Conservation (phyloP, 2,113 vertebrate species). For the Struthidea cinerea region DNA sequence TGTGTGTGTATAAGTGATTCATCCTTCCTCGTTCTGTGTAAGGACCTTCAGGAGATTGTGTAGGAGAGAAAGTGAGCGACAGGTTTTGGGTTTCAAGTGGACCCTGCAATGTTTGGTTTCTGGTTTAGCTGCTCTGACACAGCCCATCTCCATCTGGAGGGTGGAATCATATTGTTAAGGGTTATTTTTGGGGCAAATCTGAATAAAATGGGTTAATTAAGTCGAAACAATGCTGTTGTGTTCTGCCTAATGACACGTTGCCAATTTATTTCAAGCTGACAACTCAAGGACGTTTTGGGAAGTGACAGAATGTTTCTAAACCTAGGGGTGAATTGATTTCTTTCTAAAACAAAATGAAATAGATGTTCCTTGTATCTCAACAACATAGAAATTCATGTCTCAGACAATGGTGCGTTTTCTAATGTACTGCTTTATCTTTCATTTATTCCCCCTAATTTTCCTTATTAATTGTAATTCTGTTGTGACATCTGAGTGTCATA, state of each 20-base stretch:
- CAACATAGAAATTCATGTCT: background rate
- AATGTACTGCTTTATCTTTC: background rate
- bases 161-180: background rate
- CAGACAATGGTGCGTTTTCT: background rate
- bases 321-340: constrained; percentile 4
- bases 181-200: constrained; percentile 32
- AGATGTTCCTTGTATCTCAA: background rate
- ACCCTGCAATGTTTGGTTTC: background rate
- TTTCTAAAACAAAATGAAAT: background rate
- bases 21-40: background rate
- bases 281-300: constrained; percentile 36
- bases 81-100: background rate
- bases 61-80: fast-evolving
- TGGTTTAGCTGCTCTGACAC: background rate
- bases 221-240: background rate
- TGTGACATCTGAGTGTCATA: constrained; percentile 22
- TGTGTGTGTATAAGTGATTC: background rate
- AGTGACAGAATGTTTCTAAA: constrained; percentile 28
- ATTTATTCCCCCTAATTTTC: constrained; percentile 41
- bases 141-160: background rate
- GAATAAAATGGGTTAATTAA: constrained; percentile 47
- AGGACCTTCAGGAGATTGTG: background rate
- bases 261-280: constrained; percentile 43
- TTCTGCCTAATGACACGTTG: constrained; percentile 21
- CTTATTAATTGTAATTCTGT: constrained; percentile 51